A percentile compares a stretch with the other conserved stretches of the same genome.
phyloP scores from a whole-genome alignment of 23 tunicate species.

The Corella eumyota region DNA sequence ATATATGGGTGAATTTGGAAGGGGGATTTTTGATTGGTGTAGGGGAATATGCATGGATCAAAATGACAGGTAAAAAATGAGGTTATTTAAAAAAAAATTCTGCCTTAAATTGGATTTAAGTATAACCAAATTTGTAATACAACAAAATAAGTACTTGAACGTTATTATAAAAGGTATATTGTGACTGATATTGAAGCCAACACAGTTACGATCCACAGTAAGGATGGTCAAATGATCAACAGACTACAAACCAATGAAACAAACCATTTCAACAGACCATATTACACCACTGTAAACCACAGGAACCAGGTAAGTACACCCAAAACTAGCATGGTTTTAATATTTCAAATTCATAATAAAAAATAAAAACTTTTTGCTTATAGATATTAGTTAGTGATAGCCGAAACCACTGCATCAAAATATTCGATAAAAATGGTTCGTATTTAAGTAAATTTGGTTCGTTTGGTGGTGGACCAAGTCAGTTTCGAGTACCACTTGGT shows the following conservation, averaged over 20 bases:
- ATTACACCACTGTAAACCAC: slow-evolving; percentile 32
- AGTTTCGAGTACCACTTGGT: slow-evolving; percentile 37
- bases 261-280: slow-evolving; percentile 22
- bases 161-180: slow-evolving; percentile 13
- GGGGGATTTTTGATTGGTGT: slow-evolving; percentile 38
- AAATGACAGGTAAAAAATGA: slow-evolving; percentile 12
- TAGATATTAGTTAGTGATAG: slow-evolving; percentile 42
- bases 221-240: slow-evolving; percentile 17
- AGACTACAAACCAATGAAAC: slow-evolving; percentile 3
- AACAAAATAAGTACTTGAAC: not conserved
- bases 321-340: no score
- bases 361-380: not conserved
- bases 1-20: slow-evolving; percentile 25
- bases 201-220: slow-evolving; percentile 26
- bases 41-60: slow-evolving; percentile 34
- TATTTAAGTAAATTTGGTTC: slow-evolving; percentile 15
- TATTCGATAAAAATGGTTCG: slow-evolving; percentile 31
- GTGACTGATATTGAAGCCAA: slow-evolving; percentile 28
- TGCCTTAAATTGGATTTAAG: not conserved
- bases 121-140: not conserved
- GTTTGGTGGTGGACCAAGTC: slow-evolving; percentile 1
- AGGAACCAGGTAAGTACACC: slow-evolving; percentile 24
- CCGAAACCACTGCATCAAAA: slow-evolving; percentile 13
- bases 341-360: no score
- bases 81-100: not conserved